Conservation (phyloP, 1,140 invertebrate genomes). For the Neelides sp. region DNA sequence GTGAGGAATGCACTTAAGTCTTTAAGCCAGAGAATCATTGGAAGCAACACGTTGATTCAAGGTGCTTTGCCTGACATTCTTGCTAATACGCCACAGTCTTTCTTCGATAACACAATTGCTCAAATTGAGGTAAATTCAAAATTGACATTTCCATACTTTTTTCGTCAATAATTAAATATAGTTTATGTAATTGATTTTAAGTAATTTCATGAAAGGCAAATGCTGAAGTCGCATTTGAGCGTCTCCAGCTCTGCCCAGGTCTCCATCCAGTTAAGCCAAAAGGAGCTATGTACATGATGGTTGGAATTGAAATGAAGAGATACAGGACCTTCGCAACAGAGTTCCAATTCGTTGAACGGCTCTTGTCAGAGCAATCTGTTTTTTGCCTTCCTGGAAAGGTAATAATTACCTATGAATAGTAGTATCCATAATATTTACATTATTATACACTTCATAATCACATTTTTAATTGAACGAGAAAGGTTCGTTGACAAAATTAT, state of each 20-base stretch:
- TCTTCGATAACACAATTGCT: slow-evolving; percentile 61
- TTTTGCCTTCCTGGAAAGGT: slow-evolving; percentile 92
- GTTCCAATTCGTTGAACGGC: slow-evolving; percentile 69
- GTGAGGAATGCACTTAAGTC: slow-evolving; percentile 52
- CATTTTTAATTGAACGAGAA: too few species aligned
- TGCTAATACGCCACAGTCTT: slow-evolving; percentile 64
- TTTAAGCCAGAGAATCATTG: slow-evolving; percentile 73
- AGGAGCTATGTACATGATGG: slow-evolving; percentile 99
- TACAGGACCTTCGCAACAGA: slow-evolving; percentile 75
- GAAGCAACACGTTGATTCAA: slow-evolving; percentile 81
- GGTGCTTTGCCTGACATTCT: slow-evolving; percentile 83
- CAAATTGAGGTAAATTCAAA: slow-evolving; percentile 56
- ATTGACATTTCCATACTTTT: neutral
- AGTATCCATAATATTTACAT: too few species aligned
- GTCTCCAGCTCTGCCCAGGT: slow-evolving; percentile 58
- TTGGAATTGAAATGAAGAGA: slow-evolving; percentile 58
- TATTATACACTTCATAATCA: too few species aligned
- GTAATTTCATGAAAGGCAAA: slow-evolving; percentile 58
- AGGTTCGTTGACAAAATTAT: too few species aligned
- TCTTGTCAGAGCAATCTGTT: slow-evolving; percentile 89
- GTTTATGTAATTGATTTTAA: too few species aligned
- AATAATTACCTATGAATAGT: too few species aligned
- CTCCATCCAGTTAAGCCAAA: slow-evolving; percentile 84
- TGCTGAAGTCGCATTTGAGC: slow-evolving; percentile 63
- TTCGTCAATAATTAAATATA: neutral